Evolutionary conservation across 2,888 invertebrate genomes (phyloP), one percentile per base, ranked within the genome.

Genomic region (Gandaritis pyraliata): DNA sequence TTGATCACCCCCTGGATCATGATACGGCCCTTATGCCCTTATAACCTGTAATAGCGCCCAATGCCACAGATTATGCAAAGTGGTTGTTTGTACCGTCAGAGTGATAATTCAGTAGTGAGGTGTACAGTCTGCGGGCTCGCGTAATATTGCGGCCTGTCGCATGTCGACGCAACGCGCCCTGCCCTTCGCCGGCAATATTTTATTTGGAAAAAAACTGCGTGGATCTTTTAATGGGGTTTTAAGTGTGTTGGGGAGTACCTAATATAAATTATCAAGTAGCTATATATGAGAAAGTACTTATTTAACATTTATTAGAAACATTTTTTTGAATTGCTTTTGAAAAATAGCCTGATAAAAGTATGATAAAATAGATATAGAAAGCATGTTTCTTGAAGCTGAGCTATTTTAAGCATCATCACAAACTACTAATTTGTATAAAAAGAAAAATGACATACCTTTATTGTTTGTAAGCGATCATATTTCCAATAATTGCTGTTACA

Each of bases 111-210:
- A 29, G 23, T 10, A 16, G 41, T 43, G 12, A 51, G 0, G 12
- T 51, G 2, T 29, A n/a, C n/a, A 29, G 13, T 8, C 15, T 52
- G 15, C 10, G 30, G 36, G 16, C 2, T 15, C n/a, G 15, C 3
- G 16, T 33, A 16, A 38, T 49, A 38, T 49, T 52, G 52, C 43
- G 52, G 52, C 15, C 13, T 52, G 52, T 43, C 52, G 52, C 52
- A 52, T 52, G 43, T 43, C 52, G 15, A 43, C 43, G 16, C 43
- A 52, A 52, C 41, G 43, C 52, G 16, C 15, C 16, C 11, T 10
- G 12, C 12, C 30, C 30, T 15, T 12, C 13, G 13, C 4, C 23
- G 12, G 8, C 13, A 3, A n/a, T 30, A 48, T 48, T 13, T 10
- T 15, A 16, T 4, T 36, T 30, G 11, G 33, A 4, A 3, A 6